Percentiles rank a stretch among this genome's conserved stretches.
phyloP scores from a whole-genome alignment of 2,888 invertebrate species.

The Lepidocyrtoides sp. region DNA sequence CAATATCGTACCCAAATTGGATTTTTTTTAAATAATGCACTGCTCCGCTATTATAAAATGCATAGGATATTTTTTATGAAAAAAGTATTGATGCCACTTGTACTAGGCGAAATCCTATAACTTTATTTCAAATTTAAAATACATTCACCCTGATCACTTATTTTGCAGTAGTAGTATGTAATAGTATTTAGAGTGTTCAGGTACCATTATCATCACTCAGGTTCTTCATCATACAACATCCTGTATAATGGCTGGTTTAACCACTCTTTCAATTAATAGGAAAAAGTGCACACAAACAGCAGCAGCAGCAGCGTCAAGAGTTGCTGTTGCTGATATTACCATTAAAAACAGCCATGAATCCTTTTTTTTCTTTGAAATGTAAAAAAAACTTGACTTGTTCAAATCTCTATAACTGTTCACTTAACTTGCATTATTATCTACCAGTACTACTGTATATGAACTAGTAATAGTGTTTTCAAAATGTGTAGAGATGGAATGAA shows the following conservation, averaged over 20 bases:
- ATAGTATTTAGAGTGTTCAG: background rate
- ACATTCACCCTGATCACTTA: background rate
- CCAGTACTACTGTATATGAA: background rate
- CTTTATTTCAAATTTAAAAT: background rate
- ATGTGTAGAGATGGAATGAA: background rate
- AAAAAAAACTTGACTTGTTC: slow-evolving; percentile 20
- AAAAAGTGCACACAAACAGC: background rate
- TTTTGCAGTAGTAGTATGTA: background rate
- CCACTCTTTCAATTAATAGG: slow-evolving; percentile 40
- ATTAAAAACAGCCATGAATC: slow-evolving; percentile 6
- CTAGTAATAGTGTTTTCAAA: background rate
- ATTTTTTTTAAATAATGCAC: too few species aligned
- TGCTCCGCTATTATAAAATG: background rate
- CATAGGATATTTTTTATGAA: background rate
- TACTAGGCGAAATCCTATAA: background rate
- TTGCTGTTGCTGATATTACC: background rate
- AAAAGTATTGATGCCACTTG: background rate
- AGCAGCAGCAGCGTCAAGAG: background rate
- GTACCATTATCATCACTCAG: background rate
- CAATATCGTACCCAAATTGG: background rate
- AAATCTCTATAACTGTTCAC: slow-evolving; percentile 29
- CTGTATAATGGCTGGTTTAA: slow-evolving; percentile 31
- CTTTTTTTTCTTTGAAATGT: slow-evolving; percentile 33
- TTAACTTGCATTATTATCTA: background rate
- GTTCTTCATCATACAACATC: background rate